A percentile compares a stretch with the other conserved stretches of the same genome.
These are phyloP conservation scores for Parus major DNA, from an alignment of 2,113 vertebrate species.

Conservation along the genomic window DNA sequence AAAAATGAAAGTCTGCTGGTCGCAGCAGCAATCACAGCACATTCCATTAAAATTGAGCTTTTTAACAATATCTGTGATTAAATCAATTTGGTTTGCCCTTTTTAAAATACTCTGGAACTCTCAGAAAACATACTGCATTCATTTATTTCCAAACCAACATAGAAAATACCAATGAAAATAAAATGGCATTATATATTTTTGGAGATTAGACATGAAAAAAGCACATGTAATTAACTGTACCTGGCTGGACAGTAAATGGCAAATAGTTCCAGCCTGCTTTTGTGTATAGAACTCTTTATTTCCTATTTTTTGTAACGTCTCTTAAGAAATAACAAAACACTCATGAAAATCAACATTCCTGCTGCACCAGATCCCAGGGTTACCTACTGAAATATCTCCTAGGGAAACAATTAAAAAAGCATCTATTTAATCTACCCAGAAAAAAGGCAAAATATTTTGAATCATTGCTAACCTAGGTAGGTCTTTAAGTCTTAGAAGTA, in stretches of 20 bases:
- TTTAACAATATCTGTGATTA: conserved; percentile 32
- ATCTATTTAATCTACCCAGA: background rate
- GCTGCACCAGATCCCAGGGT: background rate
- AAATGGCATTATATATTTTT: background rate
- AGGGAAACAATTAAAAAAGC: background rate
- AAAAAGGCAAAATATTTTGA: background rate
- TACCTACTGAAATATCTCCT: background rate
- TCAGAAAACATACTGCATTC: background rate
- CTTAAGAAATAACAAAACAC: background rate
- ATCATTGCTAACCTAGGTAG: background rate
- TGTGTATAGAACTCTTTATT: background rate
- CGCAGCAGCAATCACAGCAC: conserved; percentile 21
- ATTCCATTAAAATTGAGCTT: conserved; percentile 10
- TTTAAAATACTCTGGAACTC: conserved; percentile 15
- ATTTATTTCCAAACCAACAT: conserved; percentile 2
- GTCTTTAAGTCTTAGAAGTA: background rate
- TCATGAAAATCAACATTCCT: background rate
- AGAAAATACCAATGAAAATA: conserved; percentile 41
- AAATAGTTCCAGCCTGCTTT: background rate
- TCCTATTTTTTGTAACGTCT: background rate
- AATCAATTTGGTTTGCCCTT: conserved; percentile 55
- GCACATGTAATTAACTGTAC: background rate
- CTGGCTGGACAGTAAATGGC: background rate
- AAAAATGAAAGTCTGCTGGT: conserved; percentile 9
- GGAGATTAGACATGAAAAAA: background rate